These are phyloP conservation scores for Maniola hyperantus DNA, from an alignment of 2,888 invertebrate genomes.

Conservation along the genomic window DNA sequence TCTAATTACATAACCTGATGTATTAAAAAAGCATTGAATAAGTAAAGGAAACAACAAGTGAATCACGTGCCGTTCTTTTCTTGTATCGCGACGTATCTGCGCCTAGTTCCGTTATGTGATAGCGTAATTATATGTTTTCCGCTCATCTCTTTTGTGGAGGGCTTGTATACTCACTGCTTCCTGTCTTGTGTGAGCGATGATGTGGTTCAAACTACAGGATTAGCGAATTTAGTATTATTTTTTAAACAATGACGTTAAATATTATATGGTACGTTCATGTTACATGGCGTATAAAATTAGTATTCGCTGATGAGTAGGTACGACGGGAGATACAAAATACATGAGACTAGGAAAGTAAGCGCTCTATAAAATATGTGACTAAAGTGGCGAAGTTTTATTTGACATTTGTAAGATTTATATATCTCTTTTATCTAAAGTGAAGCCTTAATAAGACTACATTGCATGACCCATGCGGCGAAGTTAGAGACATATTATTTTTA, in stretches of 20 bases:
- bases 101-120: constrained; percentile 62
- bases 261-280: too few species aligned
- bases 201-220: constrained; percentile 45
- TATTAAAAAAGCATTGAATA: constrained; percentile 10
- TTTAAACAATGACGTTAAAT: background rate
- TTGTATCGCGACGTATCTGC: constrained; percentile 49
- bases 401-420: too few species aligned
- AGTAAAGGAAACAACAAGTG: constrained; percentile 63
- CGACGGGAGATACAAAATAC: too few species aligned
- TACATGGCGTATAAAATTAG: too few species aligned
- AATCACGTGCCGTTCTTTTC: constrained; percentile 53
- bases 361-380: too few species aligned
- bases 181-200: constrained; percentile 60
- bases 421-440: too few species aligned
- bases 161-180: constrained; percentile 65
- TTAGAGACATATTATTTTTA: too few species aligned
- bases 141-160: constrained; percentile 68
- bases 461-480: too few species aligned
- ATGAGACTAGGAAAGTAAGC: too few species aligned
- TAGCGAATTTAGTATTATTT: constrained; percentile 4
- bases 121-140: constrained; percentile 77
- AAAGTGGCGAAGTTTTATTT: too few species aligned
- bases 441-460: too few species aligned
- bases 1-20: constrained; percentile 13
- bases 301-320: too few species aligned